A percentile compares a stretch with the other conserved stretches of the same genome.
Evolutionary conservation across 2,113 vertebrate species (phyloP).

Genomic region (Otolemur garnettii): DNA sequence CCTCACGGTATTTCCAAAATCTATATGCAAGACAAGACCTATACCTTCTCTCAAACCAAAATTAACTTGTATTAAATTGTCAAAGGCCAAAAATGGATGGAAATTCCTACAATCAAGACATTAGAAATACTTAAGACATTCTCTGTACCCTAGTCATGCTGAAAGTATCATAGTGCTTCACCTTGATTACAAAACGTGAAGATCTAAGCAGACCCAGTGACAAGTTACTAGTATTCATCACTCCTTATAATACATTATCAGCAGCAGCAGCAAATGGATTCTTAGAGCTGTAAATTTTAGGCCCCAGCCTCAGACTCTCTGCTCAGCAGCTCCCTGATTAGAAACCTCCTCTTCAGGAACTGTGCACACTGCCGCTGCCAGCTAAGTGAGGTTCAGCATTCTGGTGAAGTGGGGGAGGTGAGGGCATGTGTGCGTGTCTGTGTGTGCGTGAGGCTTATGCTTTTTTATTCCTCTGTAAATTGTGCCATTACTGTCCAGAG

Average conservation of each 20-base stretch:
- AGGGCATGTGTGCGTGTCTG: neutral
- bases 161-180: neutral
- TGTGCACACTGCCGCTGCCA: slow-evolving; percentile 41
- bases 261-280: slow-evolving; percentile 39
- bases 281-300: slow-evolving; percentile 74
- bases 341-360: slow-evolving; percentile 81
- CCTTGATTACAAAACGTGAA: slow-evolving; percentile 32
- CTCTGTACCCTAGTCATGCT: slow-evolving; percentile 5
- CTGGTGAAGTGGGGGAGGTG: neutral
- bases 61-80: slow-evolving; percentile 37
- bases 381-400: slow-evolving; percentile 27
- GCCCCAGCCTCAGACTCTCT: slow-evolving; percentile 64
- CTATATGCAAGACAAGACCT: neutral
- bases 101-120: slow-evolving; percentile 34
- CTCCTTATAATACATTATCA: slow-evolving; percentile 38
- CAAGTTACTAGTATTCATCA: slow-evolving; percentile 59
- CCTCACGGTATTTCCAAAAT: neutral
- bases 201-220: slow-evolving; percentile 54
- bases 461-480: slow-evolving; percentile 63
- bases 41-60: neutral
- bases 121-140: neutral
- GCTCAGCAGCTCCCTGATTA: slow-evolving; percentile 78
- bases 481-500: slow-evolving; percentile 53
- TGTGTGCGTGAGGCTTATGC: neutral
- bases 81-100: neutral